These are phyloP conservation scores for Xestia sexstrigata DNA, from an alignment of 2,888 invertebrate genomes.

Conservation along the genomic window DNA sequence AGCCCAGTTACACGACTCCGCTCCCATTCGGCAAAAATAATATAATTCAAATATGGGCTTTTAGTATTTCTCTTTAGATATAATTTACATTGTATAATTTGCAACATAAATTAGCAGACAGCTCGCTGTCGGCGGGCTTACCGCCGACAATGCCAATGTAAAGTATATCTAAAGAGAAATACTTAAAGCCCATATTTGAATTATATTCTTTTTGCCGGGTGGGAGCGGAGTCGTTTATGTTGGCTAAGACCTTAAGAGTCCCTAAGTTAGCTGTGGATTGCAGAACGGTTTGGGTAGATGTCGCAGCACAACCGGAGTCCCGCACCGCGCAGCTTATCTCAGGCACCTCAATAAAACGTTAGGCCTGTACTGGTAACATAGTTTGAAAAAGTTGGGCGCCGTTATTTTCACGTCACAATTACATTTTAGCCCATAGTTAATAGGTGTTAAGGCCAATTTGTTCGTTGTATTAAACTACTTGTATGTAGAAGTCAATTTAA, in stretches of 20 bases:
- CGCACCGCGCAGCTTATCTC: not conserved
- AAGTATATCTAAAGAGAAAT: too few species aligned
- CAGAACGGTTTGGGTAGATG: not conserved
- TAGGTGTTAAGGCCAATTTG: not conserved
- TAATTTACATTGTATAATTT: too few species aligned
- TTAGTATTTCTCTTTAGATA: too few species aligned
- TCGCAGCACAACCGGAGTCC: not conserved
- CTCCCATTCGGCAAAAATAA: too few species aligned
- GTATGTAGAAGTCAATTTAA: slow-evolving; percentile 1
- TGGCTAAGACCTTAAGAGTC: not conserved
- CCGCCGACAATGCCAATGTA: too few species aligned
- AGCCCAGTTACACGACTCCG: too few species aligned
- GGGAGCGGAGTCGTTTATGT: too few species aligned
- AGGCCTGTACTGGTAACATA: not conserved
- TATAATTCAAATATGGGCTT: too few species aligned
- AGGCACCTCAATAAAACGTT: not conserved
- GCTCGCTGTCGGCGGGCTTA: too few species aligned
- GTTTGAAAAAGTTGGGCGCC: not conserved
- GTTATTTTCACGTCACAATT: not conserved
- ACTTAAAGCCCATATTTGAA: too few species aligned
- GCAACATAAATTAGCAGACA: too few species aligned
- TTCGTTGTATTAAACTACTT: not conserved
- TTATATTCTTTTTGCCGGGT: too few species aligned
- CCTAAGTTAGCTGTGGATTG: not conserved
- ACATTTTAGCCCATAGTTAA: not conserved